Evolutionary conservation across 2,113 vertebrate species (phyloP).

Genomic region (Elanus axillaris): DNA sequence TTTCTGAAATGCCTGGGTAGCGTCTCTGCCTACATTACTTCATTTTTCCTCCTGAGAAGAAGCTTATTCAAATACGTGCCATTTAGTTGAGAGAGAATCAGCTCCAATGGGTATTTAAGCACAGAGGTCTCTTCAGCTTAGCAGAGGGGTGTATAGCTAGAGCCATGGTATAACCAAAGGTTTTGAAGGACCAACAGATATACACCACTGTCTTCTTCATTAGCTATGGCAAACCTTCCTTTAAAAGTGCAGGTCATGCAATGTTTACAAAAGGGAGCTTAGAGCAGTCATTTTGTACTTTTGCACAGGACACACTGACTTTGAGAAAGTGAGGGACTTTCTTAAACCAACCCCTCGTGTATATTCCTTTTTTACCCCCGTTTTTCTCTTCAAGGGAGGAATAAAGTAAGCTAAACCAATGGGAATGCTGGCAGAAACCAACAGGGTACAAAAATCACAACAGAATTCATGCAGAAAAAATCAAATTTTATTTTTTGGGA

Average conservation of each 20-base stretch:
- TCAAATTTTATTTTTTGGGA: slow-evolving; percentile 53
- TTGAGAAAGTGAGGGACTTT: not conserved
- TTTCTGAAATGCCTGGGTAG: not conserved
- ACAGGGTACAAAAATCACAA: slow-evolving; percentile 26
- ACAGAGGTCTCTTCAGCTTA: not conserved
- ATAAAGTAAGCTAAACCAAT: slow-evolving; percentile 12
- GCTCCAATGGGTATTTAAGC: not conserved
- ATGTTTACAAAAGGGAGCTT: not conserved
- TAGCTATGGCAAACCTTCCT: not conserved
- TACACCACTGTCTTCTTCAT: not conserved
- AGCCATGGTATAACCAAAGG: not conserved
- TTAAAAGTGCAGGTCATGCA: not conserved
- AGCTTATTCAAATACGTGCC: not conserved
- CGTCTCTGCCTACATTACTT: not conserved
- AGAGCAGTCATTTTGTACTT: not conserved
- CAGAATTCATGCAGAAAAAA: slow-evolving; percentile 21
- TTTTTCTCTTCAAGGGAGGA: not conserved
- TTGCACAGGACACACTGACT: not conserved
- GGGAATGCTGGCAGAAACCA: slow-evolving; percentile 32
- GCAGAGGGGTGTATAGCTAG: not conserved
- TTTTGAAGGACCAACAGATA: not conserved
- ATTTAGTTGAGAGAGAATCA: not conserved
- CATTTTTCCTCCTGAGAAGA: not conserved
- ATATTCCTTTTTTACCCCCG: not conserved
- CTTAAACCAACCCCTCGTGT: not conserved